phyloP scores from a whole-genome alignment of 2,113 vertebrate genomes.

The Amazona guildingii region DNA sequence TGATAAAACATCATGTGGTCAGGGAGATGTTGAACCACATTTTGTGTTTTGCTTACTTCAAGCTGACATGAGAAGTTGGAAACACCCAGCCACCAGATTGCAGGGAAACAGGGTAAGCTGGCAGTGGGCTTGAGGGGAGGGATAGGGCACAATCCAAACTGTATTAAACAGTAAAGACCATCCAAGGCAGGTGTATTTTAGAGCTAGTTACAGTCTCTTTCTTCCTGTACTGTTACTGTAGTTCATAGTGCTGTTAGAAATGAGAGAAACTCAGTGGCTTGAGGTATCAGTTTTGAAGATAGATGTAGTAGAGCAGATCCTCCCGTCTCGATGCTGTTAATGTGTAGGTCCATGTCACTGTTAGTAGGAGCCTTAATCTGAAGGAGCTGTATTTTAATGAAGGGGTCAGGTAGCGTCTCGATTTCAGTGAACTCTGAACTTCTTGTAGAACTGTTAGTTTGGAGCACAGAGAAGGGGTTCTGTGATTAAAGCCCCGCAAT shows the following conservation, averaged over 20 bases:
- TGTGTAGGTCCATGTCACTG: background rate
- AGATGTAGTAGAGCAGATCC: background rate
- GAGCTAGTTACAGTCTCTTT: background rate
- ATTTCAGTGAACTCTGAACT: background rate
- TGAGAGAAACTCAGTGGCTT: background rate
- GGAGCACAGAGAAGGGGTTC: background rate
- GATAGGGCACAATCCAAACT: slow-evolving; percentile 23
- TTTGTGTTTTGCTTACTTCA: slow-evolving; percentile 71
- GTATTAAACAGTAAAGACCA: background rate
- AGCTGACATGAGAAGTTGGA: slow-evolving; percentile 68
- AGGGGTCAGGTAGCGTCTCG: background rate
- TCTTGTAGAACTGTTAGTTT: background rate
- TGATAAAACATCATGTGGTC: background rate
- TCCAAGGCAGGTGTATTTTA: background rate
- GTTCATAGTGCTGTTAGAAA: background rate
- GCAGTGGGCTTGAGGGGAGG: slow-evolving; percentile 63
- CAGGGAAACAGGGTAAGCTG: slow-evolving; percentile 68
- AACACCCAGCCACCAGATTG: slow-evolving; percentile 64
- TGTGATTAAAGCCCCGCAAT: background rate
- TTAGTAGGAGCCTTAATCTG: background rate
- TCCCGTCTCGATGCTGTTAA: background rate
- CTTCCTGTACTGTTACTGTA: background rate
- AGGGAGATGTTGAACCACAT: slow-evolving; percentile 67
- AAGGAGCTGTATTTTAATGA: background rate
- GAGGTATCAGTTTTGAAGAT: background rate